These are phyloP conservation scores for Oncorhynchus gorbuscha DNA, from an alignment of 2,113 vertebrate genomes.

Conservation along the genomic window DNA sequence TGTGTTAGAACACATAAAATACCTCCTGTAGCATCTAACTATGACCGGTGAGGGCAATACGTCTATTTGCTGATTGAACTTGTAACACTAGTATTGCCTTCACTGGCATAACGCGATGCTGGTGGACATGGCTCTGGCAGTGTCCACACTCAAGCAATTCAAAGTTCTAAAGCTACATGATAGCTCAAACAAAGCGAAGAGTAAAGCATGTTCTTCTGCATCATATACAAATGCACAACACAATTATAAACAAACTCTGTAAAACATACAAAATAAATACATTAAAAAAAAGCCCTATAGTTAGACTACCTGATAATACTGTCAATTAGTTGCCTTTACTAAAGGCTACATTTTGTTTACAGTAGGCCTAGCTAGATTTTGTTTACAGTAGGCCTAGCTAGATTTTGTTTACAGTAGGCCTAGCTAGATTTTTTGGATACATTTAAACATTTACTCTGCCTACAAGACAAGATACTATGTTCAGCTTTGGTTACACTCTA, in stretches of 20 bases:
- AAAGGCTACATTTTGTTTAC: constrained; percentile 64
- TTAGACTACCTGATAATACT: constrained; percentile 50
- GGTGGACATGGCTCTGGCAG: neutral
- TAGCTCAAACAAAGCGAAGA: constrained; percentile 41
- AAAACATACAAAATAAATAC: constrained; percentile 68
- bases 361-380: no score
- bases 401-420: constrained; percentile 52
- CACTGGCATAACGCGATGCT: neutral
- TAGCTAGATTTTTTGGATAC: constrained; percentile 43
- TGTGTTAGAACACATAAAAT: neutral
- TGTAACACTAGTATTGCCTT: neutral
- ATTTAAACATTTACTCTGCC: constrained; percentile 21
- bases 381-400: constrained; percentile 53
- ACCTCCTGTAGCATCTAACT: neutral
- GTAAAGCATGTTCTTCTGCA: constrained; percentile 50
- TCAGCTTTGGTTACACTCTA: constrained; percentile 68
- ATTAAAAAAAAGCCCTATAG: constrained; percentile 12
- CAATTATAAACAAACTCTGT: constrained; percentile 25
- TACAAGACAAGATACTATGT: constrained; percentile 44
- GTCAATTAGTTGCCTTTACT: constrained; percentile 48
- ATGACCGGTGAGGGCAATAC: neutral
- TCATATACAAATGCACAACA: constrained; percentile 35
- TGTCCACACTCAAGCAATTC: neutral
- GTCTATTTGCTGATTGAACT: neutral
- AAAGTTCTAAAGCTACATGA: constrained; percentile 57